phyloP scores from a whole-genome alignment of 2,797 vertebrate genomes.

The Karalla daura region DNA sequence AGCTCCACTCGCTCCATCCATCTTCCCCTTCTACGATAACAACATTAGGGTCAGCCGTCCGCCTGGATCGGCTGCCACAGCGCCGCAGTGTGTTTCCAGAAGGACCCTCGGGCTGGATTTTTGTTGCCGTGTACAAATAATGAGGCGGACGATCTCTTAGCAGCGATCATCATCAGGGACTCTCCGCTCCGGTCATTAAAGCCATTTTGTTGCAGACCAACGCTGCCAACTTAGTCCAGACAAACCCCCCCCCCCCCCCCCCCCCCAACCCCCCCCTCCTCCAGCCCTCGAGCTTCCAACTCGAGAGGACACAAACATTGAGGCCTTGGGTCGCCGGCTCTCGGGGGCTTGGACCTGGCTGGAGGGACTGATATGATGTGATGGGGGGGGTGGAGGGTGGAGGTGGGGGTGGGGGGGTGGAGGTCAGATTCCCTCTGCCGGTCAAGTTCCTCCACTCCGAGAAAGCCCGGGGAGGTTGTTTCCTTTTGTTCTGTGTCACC shows the following conservation, averaged over 20 bases:
- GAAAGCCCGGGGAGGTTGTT: neutral
- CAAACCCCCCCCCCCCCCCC: constrained; percentile 11
- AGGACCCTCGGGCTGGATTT: constrained; percentile 51
- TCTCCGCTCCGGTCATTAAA: constrained; percentile 66
- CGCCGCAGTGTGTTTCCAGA: constrained; percentile 25
- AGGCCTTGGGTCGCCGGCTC: constrained; percentile 7
- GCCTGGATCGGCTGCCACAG: constrained; percentile 65
- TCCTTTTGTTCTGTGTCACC: no score
- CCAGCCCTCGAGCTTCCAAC: constrained; percentile 1
- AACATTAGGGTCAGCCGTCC: constrained; percentile 76
- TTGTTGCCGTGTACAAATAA: constrained; percentile 54
- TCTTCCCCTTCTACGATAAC: constrained; percentile 71
- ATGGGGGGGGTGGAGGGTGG: neutral
- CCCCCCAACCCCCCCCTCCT: constrained; percentile 12
- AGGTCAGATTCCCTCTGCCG: constrained; percentile 7
- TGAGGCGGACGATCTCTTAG: constrained; percentile 48
- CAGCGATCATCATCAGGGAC: constrained; percentile 49
- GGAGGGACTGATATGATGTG: neutral
- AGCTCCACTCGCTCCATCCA: constrained; percentile 62
- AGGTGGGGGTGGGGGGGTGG: neutral
- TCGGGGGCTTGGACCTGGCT: neutral
- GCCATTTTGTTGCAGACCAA: constrained; percentile 49
- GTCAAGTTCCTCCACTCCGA: neutral
- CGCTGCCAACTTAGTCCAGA: constrained; percentile 22
- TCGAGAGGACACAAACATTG: constrained; percentile 16